Evolutionary conservation across 2,888 invertebrate species (phyloP).

Genomic region (Lithophane semibrunnea): DNA sequence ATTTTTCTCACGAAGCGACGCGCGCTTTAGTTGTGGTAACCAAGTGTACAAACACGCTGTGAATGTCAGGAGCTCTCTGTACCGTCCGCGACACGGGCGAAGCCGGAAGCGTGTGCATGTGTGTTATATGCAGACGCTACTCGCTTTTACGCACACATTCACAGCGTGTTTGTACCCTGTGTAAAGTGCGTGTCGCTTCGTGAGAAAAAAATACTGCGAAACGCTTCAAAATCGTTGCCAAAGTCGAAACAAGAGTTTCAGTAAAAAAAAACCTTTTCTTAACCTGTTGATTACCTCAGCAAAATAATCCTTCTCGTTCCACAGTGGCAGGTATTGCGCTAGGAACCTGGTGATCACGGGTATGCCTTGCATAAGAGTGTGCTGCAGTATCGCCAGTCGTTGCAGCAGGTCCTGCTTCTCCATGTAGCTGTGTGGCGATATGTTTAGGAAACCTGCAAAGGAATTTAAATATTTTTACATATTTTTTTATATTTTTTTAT

Average conservation of each 20-base stretch:
- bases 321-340: conserved; percentile 83
- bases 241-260: background rate
- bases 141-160: no score
- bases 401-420: conserved; percentile 82
- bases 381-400: conserved; percentile 79
- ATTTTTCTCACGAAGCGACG: no score
- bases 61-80: no score
- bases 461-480: background rate
- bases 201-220: no score
- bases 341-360: conserved; percentile 84
- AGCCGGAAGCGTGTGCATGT: no score
- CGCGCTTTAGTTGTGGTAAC: no score
- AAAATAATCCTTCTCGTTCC: conserved; percentile 86
- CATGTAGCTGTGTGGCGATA: conserved; percentile 78
- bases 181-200: no score
- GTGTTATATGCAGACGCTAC: no score
- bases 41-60: no score
- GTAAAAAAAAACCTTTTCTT: background rate
- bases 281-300: conserved; percentile 77
- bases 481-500: no score
- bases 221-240: background rate
- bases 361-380: conserved; percentile 82
- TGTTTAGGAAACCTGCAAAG: conserved; percentile 81
- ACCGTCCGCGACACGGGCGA: no score
- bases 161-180: no score